A percentile compares a stretch with the other conserved stretches of the same genome.
Conservation (phyloP, 2,888 invertebrate genomes). For the Ectemnius continuus region DNA sequence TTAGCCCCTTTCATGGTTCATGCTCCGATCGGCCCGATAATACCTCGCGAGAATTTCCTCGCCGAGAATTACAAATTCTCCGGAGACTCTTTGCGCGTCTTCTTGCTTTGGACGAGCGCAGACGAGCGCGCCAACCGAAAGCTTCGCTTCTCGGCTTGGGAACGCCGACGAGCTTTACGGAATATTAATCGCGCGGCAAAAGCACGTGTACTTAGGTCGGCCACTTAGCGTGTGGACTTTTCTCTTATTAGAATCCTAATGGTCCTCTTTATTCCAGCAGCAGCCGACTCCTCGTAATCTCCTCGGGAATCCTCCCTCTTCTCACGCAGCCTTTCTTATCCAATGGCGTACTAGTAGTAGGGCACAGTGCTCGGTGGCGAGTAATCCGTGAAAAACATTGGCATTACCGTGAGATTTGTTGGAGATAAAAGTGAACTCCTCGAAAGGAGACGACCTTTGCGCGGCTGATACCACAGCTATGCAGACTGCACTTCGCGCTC, state of each 20-base stretch:
- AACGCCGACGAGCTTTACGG: background rate
- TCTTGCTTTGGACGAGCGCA: background rate
- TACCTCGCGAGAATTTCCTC: constrained; percentile 20
- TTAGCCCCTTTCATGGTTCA: constrained; percentile 57
- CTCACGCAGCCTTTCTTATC: no score
- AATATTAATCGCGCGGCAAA: background rate
- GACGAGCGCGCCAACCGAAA: background rate
- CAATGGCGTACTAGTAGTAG: no score
- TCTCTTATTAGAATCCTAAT: constrained; percentile 6
- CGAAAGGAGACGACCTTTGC: no score
- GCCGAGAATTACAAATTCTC: constrained; percentile 36
- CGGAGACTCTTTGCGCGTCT: background rate
- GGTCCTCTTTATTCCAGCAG: background rate
- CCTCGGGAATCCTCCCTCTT: background rate
- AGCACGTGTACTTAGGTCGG: background rate
- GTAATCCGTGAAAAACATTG: no score
- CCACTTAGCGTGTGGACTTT: background rate
- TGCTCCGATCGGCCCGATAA: constrained; percentile 43
- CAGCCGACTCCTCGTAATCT: background rate
- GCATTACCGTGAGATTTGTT: no score
- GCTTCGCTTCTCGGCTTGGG: background rate
- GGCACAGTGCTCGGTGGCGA: no score
- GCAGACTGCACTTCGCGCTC: no score
- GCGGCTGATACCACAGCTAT: no score
- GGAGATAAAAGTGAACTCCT: no score